Base-by-base conservation (phyloP, 2,113 vertebrate genomes). In the Rallus limicola region DNA sequence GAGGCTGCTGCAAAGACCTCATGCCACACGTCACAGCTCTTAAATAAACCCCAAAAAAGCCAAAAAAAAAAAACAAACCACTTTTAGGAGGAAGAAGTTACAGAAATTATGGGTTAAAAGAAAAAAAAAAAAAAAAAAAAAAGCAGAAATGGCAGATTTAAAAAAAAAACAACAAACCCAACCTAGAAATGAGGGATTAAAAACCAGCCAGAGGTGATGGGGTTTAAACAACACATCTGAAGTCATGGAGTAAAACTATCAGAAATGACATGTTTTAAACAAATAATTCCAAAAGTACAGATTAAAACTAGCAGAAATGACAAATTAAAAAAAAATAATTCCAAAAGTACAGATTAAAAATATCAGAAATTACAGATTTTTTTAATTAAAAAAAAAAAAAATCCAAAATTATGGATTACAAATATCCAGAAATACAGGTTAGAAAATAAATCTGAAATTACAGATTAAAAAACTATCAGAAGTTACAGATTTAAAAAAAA, bases 1-100 rank as follows among this genome's bases (percentile, higher is more conserved):
- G 59, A n/a, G 21, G 56, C 50, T 28, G 40, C 15, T 0, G 11
- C 9, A 40, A 63, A 60, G 67, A 44, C 65, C 58, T 71, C 5
- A 0, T 18, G 59, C 38, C 65, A 2, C n/a, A 2, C 0, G 0
- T 67, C 58, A 26, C 34, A 16, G 69, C 1, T 21, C 46, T 48
- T 48, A 48, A 48, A 44, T 44, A 44, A 44, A 44, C 6, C 14
- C 42, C 42, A 13, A 44, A 44, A 44, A 44, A 44, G 16, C 42
- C 42, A 17, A 44, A 18, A 44, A 13, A 13, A 40, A 40, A 17
- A 44, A 18, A 44, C 42, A 14, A 40, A 40, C 42, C 42, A 44
- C 42, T 44, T 48, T 48, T 48, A 21, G 53, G 59, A 77, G 56
- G 71, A 86, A 6, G n/a, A 2, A 13, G 25, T 24, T 48, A 16